Evolutionary conservation across 2,113 vertebrate species (phyloP).

Genomic region (Dermatemys mawii): DNA sequence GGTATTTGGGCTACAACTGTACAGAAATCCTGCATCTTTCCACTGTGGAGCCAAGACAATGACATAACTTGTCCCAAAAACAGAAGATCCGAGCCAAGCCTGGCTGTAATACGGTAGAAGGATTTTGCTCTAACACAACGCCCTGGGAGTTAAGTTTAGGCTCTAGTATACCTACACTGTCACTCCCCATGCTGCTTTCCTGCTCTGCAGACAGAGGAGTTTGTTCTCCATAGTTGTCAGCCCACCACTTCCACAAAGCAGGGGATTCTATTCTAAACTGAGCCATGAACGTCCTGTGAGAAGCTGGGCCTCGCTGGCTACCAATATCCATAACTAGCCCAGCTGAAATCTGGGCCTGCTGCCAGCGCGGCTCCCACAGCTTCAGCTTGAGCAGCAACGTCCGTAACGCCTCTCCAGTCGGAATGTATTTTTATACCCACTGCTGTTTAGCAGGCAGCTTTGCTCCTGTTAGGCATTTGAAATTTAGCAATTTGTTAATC

Average conservation of each 20-base stretch:
- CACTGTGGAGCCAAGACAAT: no score
- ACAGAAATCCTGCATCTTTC: no score
- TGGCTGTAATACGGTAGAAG: no score
- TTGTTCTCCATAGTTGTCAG: neutral
- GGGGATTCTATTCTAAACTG: neutral
- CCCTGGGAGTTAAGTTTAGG: no score
- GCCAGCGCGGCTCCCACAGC: neutral
- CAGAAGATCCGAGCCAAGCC: no score
- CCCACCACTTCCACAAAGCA: neutral
- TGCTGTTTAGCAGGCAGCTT: neutral
- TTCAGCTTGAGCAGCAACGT: neutral
- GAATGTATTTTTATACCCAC: neutral
- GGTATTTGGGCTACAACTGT: no score
- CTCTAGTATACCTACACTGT: neutral
- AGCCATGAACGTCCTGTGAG: neutral
- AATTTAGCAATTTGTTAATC: neutral
- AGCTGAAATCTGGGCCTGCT: accelerated
- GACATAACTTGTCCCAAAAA: no score
- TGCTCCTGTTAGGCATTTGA: neutral
- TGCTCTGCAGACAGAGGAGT: neutral
- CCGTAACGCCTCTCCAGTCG: neutral
- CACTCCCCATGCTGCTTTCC: neutral
- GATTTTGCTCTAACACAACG: no score
- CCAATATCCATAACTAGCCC: neutral
- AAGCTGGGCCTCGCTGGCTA: neutral